Percentiles rank a stretch among this genome's conserved stretches.
These are phyloP conservation scores for Rhyacichthys aspro DNA, from an alignment of 2,797 vertebrate species.

Conservation along the genomic window DNA sequence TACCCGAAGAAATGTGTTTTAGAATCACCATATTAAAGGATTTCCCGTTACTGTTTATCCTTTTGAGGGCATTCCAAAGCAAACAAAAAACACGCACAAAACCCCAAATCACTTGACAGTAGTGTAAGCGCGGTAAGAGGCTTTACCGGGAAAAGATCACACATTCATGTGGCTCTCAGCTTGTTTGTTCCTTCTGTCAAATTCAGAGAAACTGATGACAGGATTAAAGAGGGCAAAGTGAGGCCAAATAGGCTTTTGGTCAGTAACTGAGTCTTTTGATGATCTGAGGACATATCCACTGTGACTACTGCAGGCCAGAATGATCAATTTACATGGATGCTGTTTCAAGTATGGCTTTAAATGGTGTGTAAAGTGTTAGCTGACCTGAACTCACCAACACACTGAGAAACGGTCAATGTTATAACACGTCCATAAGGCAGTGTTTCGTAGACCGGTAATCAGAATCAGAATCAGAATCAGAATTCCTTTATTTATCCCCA, in stretches of 20 bases:
- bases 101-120: constrained; percentile 58
- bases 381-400: too few relatives aligned
- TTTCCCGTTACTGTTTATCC: constrained; percentile 25
- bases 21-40: constrained; percentile 28
- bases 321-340: constrained; percentile 7
- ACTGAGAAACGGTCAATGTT: too few relatives aligned
- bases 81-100: constrained; percentile 37
- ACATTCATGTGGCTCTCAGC: constrained; percentile 36
- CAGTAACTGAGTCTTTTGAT: constrained; percentile 26
- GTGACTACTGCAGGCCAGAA: constrained; percentile 1
- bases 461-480: too few relatives aligned
- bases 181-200: constrained; percentile 50
- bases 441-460: too few relatives aligned
- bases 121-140: constrained; percentile 62
- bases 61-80: constrained; percentile 42
- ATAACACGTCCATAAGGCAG: too few relatives aligned
- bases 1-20: constrained; percentile 24
- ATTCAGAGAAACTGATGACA: constrained; percentile 44
- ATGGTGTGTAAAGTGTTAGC: too few relatives aligned
- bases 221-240: constrained; percentile 42
- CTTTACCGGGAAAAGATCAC: constrained; percentile 67
- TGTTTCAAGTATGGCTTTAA: constrained; percentile 12
- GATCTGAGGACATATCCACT: constrained; percentile 5
- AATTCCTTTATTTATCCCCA: too few relatives aligned
- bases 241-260: constrained; percentile 41